phyloP scores from a whole-genome alignment of 1,140 invertebrate genomes.

The Druon quercuslanigerum region DNA sequence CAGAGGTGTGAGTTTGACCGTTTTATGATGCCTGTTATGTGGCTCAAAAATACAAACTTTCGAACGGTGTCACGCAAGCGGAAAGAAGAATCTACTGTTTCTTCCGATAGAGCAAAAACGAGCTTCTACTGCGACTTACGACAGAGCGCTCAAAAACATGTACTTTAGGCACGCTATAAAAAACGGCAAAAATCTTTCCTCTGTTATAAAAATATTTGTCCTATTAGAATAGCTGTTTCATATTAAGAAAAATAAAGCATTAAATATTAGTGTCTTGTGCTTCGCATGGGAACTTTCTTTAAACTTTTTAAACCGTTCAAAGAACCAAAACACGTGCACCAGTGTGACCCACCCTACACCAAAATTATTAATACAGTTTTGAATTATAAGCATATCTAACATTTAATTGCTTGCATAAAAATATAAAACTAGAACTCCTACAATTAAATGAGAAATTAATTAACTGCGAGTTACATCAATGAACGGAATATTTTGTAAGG shows the following conservation, averaged over 20 bases:
- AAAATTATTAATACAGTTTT: constrained; percentile 2
- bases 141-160: no score
- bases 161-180: not conserved
- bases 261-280: not conserved
- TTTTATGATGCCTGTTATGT: no score
- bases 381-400: constrained; percentile 4
- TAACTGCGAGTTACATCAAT: no score
- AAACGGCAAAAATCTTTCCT: not conserved
- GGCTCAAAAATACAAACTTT: no score
- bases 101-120: no score
- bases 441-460: no score
- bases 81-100: no score
- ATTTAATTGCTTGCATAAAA: not conserved
- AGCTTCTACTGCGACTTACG: no score
- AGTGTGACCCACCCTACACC: constrained; percentile 11
- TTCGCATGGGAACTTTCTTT: constrained; percentile 8
- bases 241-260: constrained; percentile 1
- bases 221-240: not conserved
- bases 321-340: constrained; percentile 18
- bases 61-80: no score
- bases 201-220: not conserved
- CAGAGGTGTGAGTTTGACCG: no score
- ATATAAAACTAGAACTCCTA: not conserved
- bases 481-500: no score
- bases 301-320: not conserved